Evolutionary conservation across 2,888 invertebrate species (phyloP), one percentile per base, ranked within the genome.

Genomic region (Nudaria mundana): DNA sequence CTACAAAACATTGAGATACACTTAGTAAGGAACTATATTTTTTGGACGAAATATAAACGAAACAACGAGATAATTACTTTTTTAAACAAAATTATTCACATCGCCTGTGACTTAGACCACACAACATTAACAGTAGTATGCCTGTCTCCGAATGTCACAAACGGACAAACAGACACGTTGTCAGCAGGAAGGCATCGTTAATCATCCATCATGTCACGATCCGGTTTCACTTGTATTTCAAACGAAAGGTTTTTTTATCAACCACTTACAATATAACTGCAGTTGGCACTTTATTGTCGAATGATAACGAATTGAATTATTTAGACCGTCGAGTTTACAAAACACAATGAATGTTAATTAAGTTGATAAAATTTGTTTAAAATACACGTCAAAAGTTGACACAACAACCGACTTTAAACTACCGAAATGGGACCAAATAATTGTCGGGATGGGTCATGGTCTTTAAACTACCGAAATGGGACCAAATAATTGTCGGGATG

Each of bases 141-240:
- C 41, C 45, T 52, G 49, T 50, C 37, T 52, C 48, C 41, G 31
- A 40, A 41, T 52, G 34, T 33, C 25, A 56, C 46, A 52, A 47
- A 37, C 35, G 26, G 11, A 20, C 30, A 30, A n/a, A 47, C 51
- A 36, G 46, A 40, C 40, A 36, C 22, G 38, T 16, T 43, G 60
- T 43, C 57, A 52, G 35, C 38, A 47, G 45, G 48, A 52, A 52
- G 42, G 37, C 30, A 38, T 22, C 56, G 25, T 35, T 32, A 34
- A 37, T 40, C 61, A 50, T 56, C 38, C 47, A 48, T 52, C 45
- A 43, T 30, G 38, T 18, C 14, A 15, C 18, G 20, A 37, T 30
- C 26, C 14, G 15, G 20, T 22, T 15, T 30, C 22, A 18, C 30
- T 37, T 26, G 22, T 16, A 20, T 34, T 28, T 29, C 30, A 8